Percentiles rank a stretch among this genome's conserved stretches.
Conservation (phyloP, 1,140 invertebrate species). For the Drosophila auraria region DNA sequence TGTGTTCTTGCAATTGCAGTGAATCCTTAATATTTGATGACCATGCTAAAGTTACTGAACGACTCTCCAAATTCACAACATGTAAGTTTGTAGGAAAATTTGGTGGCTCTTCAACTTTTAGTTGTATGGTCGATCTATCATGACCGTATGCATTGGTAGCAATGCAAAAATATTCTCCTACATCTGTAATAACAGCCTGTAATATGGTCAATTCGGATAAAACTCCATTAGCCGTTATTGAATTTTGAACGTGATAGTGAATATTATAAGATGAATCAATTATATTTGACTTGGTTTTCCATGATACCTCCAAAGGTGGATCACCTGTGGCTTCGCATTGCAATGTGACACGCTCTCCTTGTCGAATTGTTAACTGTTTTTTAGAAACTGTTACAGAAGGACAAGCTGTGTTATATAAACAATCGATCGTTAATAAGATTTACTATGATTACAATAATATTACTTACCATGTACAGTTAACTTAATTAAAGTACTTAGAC, state of each 20-base stretch:
- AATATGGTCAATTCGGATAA: slow-evolving; percentile 88
- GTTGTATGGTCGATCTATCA: slow-evolving; percentile 88
- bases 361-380: slow-evolving; percentile 88
- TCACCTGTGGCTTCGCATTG: slow-evolving; percentile 94
- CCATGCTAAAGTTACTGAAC: slow-evolving; percentile 88
- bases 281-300: slow-evolving; percentile 86
- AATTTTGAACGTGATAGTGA: slow-evolving; percentile 86
- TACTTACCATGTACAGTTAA: slow-evolving; percentile 90
- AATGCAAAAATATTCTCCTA: slow-evolving; percentile 89
- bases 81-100: slow-evolving; percentile 88
- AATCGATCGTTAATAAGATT: background rate
- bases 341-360: slow-evolving; percentile 89
- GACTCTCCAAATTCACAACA: slow-evolving; percentile 87
- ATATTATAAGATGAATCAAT: slow-evolving; percentile 86
- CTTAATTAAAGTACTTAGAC: slow-evolving; percentile 90
- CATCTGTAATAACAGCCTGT: slow-evolving; percentile 88
- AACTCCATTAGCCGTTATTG: slow-evolving; percentile 85
- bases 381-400: slow-evolving; percentile 69
- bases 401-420: slow-evolving; percentile 54
- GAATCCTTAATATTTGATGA: slow-evolving; percentile 79
- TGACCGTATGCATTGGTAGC: slow-evolving; percentile 90
- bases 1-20: slow-evolving; percentile 41
- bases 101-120: slow-evolving; percentile 89
- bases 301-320: slow-evolving; percentile 92
- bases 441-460: background rate